Evolutionary conservation across 1,140 invertebrate genomes (phyloP).

Genomic region (Drosophila sp.): DNA sequence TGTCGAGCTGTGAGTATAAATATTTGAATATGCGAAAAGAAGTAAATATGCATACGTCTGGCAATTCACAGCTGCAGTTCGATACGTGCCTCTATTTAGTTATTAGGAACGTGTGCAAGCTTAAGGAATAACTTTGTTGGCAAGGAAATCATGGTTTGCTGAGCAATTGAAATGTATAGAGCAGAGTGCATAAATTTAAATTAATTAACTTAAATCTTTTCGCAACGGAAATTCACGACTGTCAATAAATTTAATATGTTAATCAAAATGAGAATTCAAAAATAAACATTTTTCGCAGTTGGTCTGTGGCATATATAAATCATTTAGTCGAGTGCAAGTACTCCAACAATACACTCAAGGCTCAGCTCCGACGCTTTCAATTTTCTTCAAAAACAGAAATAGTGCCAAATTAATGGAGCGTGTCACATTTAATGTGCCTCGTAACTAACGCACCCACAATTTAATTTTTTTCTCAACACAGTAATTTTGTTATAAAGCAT

Average conservation of each 20-base stretch:
- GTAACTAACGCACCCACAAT: conserved; percentile 34
- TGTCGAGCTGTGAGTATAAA: neutral
- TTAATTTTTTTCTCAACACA: conserved; percentile 49
- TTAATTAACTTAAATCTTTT: conserved; percentile 72
- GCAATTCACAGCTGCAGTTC: conserved; percentile 4
- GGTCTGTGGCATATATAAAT: conserved; percentile 9
- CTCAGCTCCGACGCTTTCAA: conserved; percentile 45
- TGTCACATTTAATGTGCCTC: conserved; percentile 61
- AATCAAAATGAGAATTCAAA: conserved; percentile 69
- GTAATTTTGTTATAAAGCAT: conserved; percentile 66
- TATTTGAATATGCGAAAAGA: conserved; percentile 8
- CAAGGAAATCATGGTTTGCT: neutral
- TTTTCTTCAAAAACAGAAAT: conserved; percentile 42
- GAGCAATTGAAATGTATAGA: conserved; percentile 55
- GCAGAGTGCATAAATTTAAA: conserved; percentile 65
- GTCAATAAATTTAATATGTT: conserved; percentile 65
- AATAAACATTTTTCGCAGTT: conserved; percentile 45
- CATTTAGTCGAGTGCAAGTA: conserved; percentile 11
- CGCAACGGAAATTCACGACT: conserved; percentile 66
- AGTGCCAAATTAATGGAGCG: conserved; percentile 70
- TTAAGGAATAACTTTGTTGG: neutral
- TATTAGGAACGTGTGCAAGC: conserved; percentile 58
- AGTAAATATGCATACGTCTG: conserved; percentile 2
- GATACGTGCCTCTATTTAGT: conserved; percentile 62
- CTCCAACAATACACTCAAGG: conserved; percentile 8